These are phyloP conservation scores for Eclectus roratus DNA, from an alignment of 2,113 vertebrate genomes.

Conservation along the genomic window DNA sequence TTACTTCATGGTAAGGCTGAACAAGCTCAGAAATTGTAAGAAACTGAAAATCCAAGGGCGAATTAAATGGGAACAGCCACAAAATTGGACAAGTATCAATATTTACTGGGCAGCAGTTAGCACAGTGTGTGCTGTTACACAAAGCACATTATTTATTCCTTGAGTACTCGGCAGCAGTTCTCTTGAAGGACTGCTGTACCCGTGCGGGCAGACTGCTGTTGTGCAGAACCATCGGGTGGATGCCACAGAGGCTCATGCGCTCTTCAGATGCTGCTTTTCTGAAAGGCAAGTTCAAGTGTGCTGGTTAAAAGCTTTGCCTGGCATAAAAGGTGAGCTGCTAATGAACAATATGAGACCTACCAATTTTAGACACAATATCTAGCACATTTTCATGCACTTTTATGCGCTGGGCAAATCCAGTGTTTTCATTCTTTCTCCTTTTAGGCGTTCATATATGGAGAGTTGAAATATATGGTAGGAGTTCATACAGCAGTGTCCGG, in stretches of 20 bases:
- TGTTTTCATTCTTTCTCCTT: background rate
- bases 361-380: accelerated
- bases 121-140: background rate
- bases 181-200: background rate
- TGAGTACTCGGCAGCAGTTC: background rate
- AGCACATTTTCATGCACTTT: accelerated
- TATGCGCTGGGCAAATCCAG: accelerated
- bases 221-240: background rate
- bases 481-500: accelerated
- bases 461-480: background rate
- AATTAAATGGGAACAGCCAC: background rate
- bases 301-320: background rate
- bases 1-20: background rate
- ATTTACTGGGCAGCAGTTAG: constrained; percentile 26
- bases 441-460: accelerated
- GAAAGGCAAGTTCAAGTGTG: background rate
- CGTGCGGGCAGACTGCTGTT: background rate
- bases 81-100: background rate
- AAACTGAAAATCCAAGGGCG: background rate
- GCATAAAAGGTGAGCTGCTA: background rate
- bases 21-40: background rate
- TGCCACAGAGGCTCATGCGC: background rate
- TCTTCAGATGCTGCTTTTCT: background rate
- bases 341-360: accelerated
- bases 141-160: background rate